Percentiles rank a stretch among this genome's conserved stretches.
Conservation (phyloP, 2,797 vertebrate genomes). For the Euthynnus affinis region DNA sequence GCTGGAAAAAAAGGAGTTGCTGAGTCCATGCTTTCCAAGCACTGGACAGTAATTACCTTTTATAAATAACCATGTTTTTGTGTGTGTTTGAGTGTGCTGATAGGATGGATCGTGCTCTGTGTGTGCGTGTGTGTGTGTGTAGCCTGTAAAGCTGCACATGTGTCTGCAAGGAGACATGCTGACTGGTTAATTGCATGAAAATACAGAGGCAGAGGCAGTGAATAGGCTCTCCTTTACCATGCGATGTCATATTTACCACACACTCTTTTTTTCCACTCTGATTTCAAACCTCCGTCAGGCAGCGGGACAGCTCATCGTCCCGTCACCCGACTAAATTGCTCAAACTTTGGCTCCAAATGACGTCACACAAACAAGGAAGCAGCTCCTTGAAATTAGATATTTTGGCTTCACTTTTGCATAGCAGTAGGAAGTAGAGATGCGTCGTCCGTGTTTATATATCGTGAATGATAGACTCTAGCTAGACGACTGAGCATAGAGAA, state of each 20-base stretch:
- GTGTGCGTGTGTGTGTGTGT: neutral
- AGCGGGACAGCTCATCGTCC: no score
- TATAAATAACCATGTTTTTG: neutral
- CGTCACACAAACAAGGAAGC: no score
- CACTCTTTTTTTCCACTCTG: neutral
- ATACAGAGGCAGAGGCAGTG: neutral
- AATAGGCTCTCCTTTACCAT: no score
- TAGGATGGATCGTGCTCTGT: neutral
- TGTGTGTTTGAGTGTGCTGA: neutral
- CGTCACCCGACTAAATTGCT: no score
- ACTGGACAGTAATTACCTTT: conserved; percentile 9
- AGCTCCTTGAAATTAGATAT: no score
- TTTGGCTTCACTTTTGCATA: no score
- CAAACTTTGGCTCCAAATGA: no score
- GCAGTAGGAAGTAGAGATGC: no score
- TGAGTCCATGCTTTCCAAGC: neutral
- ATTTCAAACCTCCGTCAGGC: neutral
- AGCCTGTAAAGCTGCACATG: neutral
- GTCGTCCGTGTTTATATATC: no score
- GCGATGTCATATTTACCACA: neutral
- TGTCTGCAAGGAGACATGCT: neutral
- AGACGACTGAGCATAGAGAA: no score
- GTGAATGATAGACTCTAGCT: no score
- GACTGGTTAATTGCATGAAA: neutral
- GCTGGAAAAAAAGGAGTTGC: conserved; percentile 1